A percentile compares a stretch with the other conserved stretches of the same genome.
Conservation (phyloP, 2,113 vertebrate genomes). For the Melanotaenia duboulayi region DNA sequence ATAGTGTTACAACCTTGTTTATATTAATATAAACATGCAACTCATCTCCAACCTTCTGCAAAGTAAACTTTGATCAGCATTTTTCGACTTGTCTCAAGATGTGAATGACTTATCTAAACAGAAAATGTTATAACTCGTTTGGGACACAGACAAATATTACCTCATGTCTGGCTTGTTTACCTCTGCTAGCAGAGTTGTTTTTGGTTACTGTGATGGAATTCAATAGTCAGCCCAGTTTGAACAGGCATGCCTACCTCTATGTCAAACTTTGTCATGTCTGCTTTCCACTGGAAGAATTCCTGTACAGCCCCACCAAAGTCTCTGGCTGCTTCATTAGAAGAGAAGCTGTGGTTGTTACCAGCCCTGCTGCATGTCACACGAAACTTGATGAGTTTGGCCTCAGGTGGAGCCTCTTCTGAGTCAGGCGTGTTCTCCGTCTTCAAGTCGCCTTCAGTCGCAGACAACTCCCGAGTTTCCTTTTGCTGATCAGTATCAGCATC, state of each 20-base stretch:
- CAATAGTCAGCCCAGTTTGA: not conserved
- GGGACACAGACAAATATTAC: slow-evolving; percentile 13
- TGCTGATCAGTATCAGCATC: slow-evolving; percentile 30
- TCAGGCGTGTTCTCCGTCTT: slow-evolving; percentile 3
- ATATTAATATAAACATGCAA: not conserved
- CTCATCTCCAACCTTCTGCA: not conserved
- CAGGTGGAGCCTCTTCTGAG: slow-evolving; percentile 39
- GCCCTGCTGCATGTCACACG: slow-evolving; percentile 95
- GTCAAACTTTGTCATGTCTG: slow-evolving; percentile 98
- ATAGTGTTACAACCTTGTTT: not conserved
- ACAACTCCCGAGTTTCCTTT: slow-evolving; percentile 20
- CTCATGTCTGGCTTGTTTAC: not conserved
- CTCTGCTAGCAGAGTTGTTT: not conserved
- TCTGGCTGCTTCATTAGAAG: slow-evolving; percentile 94
- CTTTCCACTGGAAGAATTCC: slow-evolving; percentile 96
- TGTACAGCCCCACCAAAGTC: slow-evolving; percentile 97
- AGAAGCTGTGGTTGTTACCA: slow-evolving; percentile 94
- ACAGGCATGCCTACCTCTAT: slow-evolving; percentile 87
- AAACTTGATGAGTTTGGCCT: slow-evolving; percentile 84
- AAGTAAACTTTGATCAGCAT: not conserved
- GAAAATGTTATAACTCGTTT: slow-evolving; percentile 1
- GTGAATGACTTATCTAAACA: not conserved
- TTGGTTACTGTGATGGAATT: slow-evolving; percentile 30
- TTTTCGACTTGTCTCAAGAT: not conserved
- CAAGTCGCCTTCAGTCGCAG: slow-evolving; percentile 25